phyloP scores from a whole-genome alignment of 1,140 invertebrate genomes.

The Drosophila quadrilineata region DNA sequence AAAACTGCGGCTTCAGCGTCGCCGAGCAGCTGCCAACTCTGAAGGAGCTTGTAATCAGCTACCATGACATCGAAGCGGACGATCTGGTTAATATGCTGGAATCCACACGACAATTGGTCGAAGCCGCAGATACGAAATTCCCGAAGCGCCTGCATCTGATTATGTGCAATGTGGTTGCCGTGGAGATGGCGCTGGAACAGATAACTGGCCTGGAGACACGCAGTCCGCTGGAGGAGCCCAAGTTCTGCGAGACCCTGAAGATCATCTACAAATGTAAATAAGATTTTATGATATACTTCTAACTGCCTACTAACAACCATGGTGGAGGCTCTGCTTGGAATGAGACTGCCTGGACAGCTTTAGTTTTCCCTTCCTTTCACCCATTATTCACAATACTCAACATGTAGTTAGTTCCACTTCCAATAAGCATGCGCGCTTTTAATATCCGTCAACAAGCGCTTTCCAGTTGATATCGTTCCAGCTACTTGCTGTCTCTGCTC shows the following conservation, averaged over 20 bases:
- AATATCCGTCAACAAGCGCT: too few species aligned
- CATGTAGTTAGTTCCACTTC: too few species aligned
- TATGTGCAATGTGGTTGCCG: conserved; percentile 59
- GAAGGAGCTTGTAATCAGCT: conserved; percentile 52
- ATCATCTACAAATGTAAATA: conserved; percentile 57
- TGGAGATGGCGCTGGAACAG: conserved; percentile 58
- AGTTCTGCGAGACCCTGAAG: conserved; percentile 53
- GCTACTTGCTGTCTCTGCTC: too few species aligned
- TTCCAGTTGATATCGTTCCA: too few species aligned
- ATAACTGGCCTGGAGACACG: conserved; percentile 62
- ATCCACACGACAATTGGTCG: conserved; percentile 30
- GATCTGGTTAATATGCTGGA: conserved; percentile 47
- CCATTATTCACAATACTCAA: too few species aligned
- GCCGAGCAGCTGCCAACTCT: conserved; percentile 45
- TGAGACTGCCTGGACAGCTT: too few species aligned
- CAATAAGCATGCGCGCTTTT: too few species aligned
- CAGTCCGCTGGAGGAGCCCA: conserved; percentile 48
- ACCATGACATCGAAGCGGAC: conserved; percentile 43
- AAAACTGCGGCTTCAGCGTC: conserved; percentile 53
- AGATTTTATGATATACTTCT: background rate
- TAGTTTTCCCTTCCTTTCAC: too few species aligned
- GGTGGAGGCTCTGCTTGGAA: too few species aligned
- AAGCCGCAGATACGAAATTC: conserved; percentile 13
- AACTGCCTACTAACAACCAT: too few species aligned
- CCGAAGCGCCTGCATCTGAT: conserved; percentile 59